A percentile compares a stretch with the other conserved stretches of the same genome.
Conservation (phyloP, 2,113 vertebrate genomes). For the Echinops telfairi region DNA sequence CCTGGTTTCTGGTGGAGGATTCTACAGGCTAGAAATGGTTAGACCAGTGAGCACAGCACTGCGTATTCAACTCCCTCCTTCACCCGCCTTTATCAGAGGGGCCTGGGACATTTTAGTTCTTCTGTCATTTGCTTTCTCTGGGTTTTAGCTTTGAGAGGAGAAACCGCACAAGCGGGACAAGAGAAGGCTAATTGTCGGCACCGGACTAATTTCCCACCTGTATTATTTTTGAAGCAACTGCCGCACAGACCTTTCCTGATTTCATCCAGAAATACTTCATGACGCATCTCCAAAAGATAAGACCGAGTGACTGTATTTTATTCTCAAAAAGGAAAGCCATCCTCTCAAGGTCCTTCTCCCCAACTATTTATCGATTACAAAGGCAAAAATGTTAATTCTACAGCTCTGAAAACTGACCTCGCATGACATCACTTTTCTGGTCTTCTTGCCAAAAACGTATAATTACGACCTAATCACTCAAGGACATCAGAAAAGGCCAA, state of each 20-base stretch:
- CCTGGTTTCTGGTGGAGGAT: too few species aligned
- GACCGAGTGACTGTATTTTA: background rate
- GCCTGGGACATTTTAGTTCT: background rate
- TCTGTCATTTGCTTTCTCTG: background rate
- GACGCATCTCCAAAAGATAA: conserved; percentile 19
- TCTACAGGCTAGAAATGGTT: background rate
- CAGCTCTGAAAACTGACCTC: background rate
- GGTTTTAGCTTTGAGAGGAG: background rate
- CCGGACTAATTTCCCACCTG: background rate
- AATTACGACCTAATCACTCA: background rate
- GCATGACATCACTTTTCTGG: background rate
- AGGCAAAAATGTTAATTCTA: conserved; percentile 15
- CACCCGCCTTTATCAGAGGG: background rate
- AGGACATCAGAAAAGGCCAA: background rate
- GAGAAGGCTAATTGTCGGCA: background rate
- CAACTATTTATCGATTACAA: conserved; percentile 23
- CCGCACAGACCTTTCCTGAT: background rate
- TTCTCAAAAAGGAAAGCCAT: background rate
- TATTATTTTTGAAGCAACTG: background rate
- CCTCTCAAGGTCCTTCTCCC: background rate
- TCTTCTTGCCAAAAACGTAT: background rate
- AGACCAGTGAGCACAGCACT: background rate
- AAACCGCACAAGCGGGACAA: background rate
- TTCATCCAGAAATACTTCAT: conserved; percentile 38
- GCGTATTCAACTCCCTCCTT: background rate